phyloP scores from a whole-genome alignment of 2,113 vertebrate genomes.

The Pelobates fuscus region DNA sequence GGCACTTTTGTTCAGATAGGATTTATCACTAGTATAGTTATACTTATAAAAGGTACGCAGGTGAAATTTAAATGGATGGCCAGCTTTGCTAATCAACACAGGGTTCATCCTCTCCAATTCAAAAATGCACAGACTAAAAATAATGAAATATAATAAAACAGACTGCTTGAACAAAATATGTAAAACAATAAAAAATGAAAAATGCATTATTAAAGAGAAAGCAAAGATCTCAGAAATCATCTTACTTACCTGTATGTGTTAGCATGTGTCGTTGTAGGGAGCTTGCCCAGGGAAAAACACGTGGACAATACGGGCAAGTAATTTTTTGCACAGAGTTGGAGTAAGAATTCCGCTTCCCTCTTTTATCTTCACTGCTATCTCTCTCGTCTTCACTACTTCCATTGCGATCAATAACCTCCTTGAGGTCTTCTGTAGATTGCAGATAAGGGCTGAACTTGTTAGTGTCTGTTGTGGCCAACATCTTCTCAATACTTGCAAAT shows the following conservation, averaged over 20 bases:
- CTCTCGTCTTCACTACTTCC: constrained; percentile 74
- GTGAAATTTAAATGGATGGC: too few species aligned
- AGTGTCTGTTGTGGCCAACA: constrained; percentile 92
- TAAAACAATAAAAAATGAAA: too few species aligned
- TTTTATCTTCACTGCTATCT: constrained; percentile 70
- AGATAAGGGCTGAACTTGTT: constrained; percentile 94
- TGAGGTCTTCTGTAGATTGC: constrained; percentile 69
- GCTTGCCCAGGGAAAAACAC: constrained; percentile 91
- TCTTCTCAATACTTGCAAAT: constrained; percentile 97
- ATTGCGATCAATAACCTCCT: constrained; percentile 55
- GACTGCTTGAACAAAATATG: too few species aligned
- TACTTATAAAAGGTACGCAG: too few species aligned
- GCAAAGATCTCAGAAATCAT: background rate
- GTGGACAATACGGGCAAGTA: constrained; percentile 89
- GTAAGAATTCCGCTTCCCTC: constrained; percentile 87
- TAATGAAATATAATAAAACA: too few species aligned
- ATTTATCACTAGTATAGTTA: too few species aligned
- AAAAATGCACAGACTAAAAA: too few species aligned
- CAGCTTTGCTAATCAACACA: too few species aligned
- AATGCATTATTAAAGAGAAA: too few species aligned
- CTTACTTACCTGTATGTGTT: constrained; percentile 88
- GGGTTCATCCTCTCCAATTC: too few species aligned
- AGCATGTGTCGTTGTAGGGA: constrained; percentile 95
- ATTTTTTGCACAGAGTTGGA: constrained; percentile 90
- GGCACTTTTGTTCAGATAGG: too few species aligned